These are phyloP conservation scores for Ara ararauna DNA, from an alignment of 2,797 vertebrate species.

Conservation along the genomic window DNA sequence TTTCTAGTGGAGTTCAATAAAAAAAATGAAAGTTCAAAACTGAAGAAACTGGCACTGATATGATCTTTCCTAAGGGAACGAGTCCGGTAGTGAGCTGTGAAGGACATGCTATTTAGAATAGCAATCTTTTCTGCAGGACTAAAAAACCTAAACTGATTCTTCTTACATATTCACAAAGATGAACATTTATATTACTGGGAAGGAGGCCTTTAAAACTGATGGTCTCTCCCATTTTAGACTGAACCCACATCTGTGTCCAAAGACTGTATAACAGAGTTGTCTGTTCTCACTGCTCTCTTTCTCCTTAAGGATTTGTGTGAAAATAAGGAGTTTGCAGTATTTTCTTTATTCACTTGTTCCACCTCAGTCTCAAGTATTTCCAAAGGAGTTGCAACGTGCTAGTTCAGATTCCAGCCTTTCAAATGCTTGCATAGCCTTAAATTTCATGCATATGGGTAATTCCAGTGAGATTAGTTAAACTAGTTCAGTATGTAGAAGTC, in stretches of 20 bases:
- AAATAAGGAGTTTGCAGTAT: conserved; percentile 20
- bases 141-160: background rate
- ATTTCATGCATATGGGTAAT: background rate
- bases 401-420: background rate
- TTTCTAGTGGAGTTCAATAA: background rate
- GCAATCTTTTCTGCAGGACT: background rate
- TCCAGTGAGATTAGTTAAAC: background rate
- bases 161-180: background rate
- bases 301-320: conserved; percentile 34
- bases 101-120: background rate
- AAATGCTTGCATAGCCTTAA: background rate
- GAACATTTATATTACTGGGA: background rate
- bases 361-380: background rate
- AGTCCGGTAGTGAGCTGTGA: background rate
- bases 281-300: conserved; percentile 39
- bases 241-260: background rate
- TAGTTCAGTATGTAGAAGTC: background rate
- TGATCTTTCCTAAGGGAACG: conserved; percentile 39
- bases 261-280: background rate
- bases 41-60: background rate
- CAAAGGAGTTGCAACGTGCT: background rate
- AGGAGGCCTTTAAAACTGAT: background rate
- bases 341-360: background rate
- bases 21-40: background rate
- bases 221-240: background rate